phyloP scores from a whole-genome alignment of 2,113 vertebrate species.

The Hemiprocne comata region DNA sequence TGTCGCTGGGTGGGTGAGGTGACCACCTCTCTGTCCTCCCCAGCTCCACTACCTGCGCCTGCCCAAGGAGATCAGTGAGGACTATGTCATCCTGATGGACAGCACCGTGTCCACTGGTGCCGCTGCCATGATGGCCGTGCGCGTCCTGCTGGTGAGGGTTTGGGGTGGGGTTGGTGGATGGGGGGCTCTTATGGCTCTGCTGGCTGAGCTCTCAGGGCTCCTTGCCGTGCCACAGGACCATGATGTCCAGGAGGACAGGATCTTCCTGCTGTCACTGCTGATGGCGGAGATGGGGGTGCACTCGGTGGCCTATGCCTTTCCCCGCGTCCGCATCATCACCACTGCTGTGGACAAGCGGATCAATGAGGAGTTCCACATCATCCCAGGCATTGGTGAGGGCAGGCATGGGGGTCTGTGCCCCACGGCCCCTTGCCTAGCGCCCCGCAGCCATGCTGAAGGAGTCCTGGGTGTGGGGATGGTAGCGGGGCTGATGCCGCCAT shows the following conservation, averaged over 20 bases:
- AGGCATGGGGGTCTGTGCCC: rapidly evolving
- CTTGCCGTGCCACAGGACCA: slow-evolving; percentile 76
- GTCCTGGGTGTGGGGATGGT: rapidly evolving
- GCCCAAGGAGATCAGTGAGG: slow-evolving; percentile 90
- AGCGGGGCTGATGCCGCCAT: rapidly evolving
- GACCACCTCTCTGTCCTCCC: neutral
- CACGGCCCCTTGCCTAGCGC: rapidly evolving
- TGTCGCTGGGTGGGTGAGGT: rapidly evolving
- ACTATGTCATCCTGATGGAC: slow-evolving; percentile 93
- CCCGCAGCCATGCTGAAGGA: rapidly evolving
- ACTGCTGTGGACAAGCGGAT: slow-evolving; percentile 90
- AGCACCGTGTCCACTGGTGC: slow-evolving; percentile 91
- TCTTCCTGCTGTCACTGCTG: slow-evolving; percentile 88
- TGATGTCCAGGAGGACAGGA: slow-evolving; percentile 89
- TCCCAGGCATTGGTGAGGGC: slow-evolving; percentile 88
- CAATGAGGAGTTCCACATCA: slow-evolving; percentile 91
- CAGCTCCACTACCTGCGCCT: slow-evolving; percentile 91
- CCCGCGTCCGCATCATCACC: slow-evolving; percentile 89
- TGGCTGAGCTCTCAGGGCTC: rapidly evolving
- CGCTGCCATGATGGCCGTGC: slow-evolving; percentile 88
- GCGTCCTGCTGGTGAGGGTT: slow-evolving; percentile 83
- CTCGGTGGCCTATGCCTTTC: slow-evolving; percentile 91
- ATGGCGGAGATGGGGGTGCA: slow-evolving; percentile 94
- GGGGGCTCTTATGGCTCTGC: rapidly evolving
- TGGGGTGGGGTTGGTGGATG: rapidly evolving